Percentiles rank a stretch among this genome's conserved stretches.
Conservation (phyloP, 35 echinoderm and acorn worm genomes). For the Anneissia japonica region DNA sequence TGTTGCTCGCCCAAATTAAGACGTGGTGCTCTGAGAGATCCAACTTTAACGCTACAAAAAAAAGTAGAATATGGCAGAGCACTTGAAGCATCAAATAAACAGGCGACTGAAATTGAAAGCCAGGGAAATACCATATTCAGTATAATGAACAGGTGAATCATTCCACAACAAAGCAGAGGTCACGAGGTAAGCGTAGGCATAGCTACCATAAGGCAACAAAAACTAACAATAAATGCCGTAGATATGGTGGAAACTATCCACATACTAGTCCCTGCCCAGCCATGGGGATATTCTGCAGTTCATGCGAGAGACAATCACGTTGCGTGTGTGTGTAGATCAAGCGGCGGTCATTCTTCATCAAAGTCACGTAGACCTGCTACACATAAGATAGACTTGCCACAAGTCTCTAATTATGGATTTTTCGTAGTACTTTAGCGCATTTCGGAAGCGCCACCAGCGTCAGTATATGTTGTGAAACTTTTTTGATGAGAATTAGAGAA, state of each 20-base stretch:
- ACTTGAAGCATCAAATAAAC: slow-evolving; percentile 14
- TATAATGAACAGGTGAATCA: too few species aligned
- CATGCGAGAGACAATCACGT: too few species aligned
- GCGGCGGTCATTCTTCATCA: too few species aligned
- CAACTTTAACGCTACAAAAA: slow-evolving; percentile 10
- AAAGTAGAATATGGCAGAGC: slow-evolving; percentile 6
- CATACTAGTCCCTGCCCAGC: slow-evolving; percentile 25
- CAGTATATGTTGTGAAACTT: too few species aligned
- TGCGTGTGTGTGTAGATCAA: too few species aligned
- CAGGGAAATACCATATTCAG: too few species aligned
- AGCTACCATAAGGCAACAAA: not conserved
- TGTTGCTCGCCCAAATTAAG: slow-evolving; percentile 27
- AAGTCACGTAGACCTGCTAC: too few species aligned
- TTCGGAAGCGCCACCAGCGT: too few species aligned
- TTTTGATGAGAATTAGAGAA: too few species aligned
- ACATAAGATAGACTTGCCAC: too few species aligned
- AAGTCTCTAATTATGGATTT: too few species aligned
- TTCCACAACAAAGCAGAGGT: not conserved
- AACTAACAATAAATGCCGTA: not conserved
- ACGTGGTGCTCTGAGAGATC: slow-evolving; percentile 32
- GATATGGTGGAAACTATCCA: slow-evolving; percentile 36
- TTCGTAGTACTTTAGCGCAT: too few species aligned
- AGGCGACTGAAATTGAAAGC: not conserved
- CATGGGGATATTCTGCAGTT: not conserved
- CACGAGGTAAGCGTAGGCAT: not conserved